phyloP scores from a whole-genome alignment of 2,113 vertebrate genomes.

The Tympanuchus pallidicinctus region DNA sequence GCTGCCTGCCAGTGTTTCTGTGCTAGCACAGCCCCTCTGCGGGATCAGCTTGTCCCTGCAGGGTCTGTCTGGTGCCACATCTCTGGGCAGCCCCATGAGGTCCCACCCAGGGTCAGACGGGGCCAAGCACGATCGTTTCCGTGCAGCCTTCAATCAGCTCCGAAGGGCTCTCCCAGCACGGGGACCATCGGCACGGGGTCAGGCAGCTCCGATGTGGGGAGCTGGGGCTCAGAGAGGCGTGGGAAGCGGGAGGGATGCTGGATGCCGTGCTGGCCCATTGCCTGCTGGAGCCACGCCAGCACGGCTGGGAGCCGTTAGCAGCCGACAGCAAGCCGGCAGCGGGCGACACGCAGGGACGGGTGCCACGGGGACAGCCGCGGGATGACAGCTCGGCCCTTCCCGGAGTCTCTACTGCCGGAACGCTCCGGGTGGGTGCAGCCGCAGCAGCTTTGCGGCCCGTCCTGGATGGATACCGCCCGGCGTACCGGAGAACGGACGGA shows the following conservation, averaged over 20 bases:
- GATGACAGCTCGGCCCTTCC: neutral
- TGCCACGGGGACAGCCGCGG: neutral
- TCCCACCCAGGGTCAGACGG: neutral
- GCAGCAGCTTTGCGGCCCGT: neutral
- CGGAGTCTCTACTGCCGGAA: accelerated
- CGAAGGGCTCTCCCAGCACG: too few relatives aligned
- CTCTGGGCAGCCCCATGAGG: neutral
- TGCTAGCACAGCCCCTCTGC: neutral
- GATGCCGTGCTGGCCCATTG: neutral
- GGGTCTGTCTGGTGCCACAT: neutral
- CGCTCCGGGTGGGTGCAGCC: neutral
- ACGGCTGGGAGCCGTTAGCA: slow-evolving; percentile 32
- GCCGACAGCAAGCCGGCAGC: slow-evolving; percentile 47
- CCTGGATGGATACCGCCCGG: neutral
- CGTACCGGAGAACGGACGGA: too few relatives aligned
- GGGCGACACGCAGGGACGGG: neutral
- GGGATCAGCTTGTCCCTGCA: neutral
- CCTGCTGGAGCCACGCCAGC: slow-evolving; percentile 21
- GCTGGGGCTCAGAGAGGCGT: neutral
- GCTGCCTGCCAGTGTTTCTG: neutral
- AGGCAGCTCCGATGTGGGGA: neutral
- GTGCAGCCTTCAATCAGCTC: neutral
- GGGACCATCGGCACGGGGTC: neutral
- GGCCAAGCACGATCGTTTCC: neutral
- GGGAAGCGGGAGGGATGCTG: slow-evolving; percentile 51